Conservation (phyloP, 2,797 vertebrate species). For the Chelon labrosus region DNA sequence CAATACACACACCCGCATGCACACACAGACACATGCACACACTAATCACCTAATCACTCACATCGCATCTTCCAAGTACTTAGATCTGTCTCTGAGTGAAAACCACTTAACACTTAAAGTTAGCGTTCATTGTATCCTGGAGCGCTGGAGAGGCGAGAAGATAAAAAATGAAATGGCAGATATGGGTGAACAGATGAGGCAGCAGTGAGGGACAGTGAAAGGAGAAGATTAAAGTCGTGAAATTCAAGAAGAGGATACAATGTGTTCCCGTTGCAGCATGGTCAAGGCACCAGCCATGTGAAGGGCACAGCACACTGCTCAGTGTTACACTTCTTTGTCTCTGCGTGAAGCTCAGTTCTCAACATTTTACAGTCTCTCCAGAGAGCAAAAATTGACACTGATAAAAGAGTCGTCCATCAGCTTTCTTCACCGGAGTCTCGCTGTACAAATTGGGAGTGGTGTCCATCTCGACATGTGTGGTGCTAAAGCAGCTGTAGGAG, state of each 20-base stretch:
- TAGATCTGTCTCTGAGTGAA: constrained; percentile 53
- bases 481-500: background rate
- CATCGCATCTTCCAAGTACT: constrained; percentile 38
- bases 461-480: background rate
- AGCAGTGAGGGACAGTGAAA: constrained; percentile 24
- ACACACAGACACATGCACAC: constrained; percentile 13
- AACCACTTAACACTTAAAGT: constrained; percentile 44
- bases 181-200: constrained; percentile 27
- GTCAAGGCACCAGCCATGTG: constrained; percentile 5
- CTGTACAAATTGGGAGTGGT: constrained; percentile 1
- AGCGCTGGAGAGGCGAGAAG: constrained; percentile 5
- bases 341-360: constrained; percentile 2
- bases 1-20: constrained; percentile 11
- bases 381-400: constrained; percentile 22
- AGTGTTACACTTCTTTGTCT: constrained; percentile 19
- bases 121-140: constrained; percentile 36
- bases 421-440: constrained; percentile 1
- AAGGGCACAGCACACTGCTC: constrained; percentile 29
- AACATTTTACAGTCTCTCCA: constrained; percentile 20
- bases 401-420: constrained; percentile 36
- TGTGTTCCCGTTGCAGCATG: constrained; percentile 30
- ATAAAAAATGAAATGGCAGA: constrained; percentile 16
- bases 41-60: constrained; percentile 59
- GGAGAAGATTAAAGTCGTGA: constrained; percentile 34
- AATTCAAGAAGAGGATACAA: constrained; percentile 32